Percentiles rank a stretch among this genome's conserved stretches.
Evolutionary conservation across 1,140 invertebrate species (phyloP).

Genomic region (Mercenaria mercenaria): DNA sequence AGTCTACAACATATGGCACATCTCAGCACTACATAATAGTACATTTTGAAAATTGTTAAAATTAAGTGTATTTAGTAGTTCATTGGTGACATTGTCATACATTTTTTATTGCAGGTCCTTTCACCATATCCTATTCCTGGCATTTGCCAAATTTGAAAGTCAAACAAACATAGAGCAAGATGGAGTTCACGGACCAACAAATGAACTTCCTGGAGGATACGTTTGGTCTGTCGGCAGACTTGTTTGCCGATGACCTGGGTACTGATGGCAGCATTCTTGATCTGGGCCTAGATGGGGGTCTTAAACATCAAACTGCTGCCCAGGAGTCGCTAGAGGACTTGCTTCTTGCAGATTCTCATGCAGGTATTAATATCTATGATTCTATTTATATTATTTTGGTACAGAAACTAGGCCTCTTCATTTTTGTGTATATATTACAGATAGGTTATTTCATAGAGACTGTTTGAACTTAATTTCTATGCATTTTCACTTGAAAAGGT

Average conservation of each 20-base stretch:
- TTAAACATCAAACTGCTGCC: slow-evolving; percentile 35
- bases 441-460: no score
- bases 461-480: no score
- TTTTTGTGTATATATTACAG: no score
- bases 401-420: no score
- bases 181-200: slow-evolving; percentile 42
- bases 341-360: slow-evolving; percentile 30
- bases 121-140: slow-evolving; percentile 31
- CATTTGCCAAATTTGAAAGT: slow-evolving; percentile 40
- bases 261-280: slow-evolving; percentile 59
- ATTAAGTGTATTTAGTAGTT: no score
- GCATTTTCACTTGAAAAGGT: no score
- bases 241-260: slow-evolving; percentile 59
- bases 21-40: no score
- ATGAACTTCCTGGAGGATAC: slow-evolving; percentile 42
- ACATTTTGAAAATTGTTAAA: no score
- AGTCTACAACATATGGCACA: no score
- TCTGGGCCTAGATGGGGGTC: slow-evolving; percentile 30
- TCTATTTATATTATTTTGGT: not conserved
- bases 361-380: slow-evolving; percentile 17
- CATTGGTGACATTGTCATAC: no score
- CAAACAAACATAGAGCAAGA: slow-evolving; percentile 1
- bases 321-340: slow-evolving; percentile 55
- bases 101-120: slow-evolving; percentile 52
- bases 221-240: slow-evolving; percentile 53